These are phyloP conservation scores for Leptobrachium leishanense DNA, from an alignment of 2,113 vertebrate species.

Conservation along the genomic window DNA sequence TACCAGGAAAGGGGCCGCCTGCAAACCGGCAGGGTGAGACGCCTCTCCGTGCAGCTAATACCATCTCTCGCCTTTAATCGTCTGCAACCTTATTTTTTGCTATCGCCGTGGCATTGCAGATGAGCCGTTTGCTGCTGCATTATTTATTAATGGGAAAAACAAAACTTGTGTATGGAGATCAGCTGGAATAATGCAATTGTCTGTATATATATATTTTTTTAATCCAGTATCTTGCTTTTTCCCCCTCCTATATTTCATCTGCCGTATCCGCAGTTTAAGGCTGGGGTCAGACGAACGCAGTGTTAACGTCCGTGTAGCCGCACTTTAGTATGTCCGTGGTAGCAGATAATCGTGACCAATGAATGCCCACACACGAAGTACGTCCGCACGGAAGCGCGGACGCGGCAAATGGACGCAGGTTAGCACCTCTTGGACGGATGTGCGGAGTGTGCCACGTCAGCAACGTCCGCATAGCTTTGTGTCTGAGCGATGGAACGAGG, in stretches of 20 bases:
- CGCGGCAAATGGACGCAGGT: too few relatives aligned
- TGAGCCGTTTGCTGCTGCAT: not conserved
- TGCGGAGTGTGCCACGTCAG: too few relatives aligned
- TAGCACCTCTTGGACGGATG: too few relatives aligned
- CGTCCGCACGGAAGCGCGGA: too few relatives aligned
- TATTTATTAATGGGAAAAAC: not conserved
- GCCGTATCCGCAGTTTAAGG: not conserved
- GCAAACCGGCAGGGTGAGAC: slow-evolving; percentile 15
- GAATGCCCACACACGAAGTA: too few relatives aligned
- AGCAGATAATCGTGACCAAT: too few relatives aligned
- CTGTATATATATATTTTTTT: not conserved
- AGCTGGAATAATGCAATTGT: slow-evolving; percentile 16
- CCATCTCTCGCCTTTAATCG: slow-evolving; percentile 2
- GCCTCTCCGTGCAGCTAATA: slow-evolving; percentile 12
- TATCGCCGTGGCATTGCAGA: not conserved
- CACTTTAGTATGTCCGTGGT: too few relatives aligned
- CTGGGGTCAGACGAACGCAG: too few relatives aligned
- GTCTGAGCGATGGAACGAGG: too few relatives aligned
- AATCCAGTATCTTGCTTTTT: too few relatives aligned
- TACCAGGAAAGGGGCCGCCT: slow-evolving; percentile 27
- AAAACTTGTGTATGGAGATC: slow-evolving; percentile 16
- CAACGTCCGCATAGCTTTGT: too few relatives aligned
- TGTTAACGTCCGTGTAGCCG: too few relatives aligned
- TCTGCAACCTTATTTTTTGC: not conserved
- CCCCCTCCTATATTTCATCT: not conserved